A percentile compares a stretch with the other conserved stretches of the same genome.
phyloP scores from a whole-genome alignment of 2,797 vertebrate species.

The Onychomys torridus region DNA sequence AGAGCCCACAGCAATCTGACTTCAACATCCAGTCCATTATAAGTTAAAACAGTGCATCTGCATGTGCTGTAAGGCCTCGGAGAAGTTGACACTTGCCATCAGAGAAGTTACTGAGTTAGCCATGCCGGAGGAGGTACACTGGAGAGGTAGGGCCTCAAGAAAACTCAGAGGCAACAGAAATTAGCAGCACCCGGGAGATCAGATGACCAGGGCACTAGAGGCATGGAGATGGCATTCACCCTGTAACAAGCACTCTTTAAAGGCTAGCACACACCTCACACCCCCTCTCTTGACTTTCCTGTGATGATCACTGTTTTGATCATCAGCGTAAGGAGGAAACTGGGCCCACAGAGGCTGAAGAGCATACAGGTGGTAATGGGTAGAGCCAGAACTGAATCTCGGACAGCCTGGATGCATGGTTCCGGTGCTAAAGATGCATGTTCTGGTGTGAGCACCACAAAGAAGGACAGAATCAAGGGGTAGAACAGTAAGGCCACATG shows the following conservation, averaged over 20 bases:
- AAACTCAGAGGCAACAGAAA: background rate
- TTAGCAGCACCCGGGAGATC: background rate
- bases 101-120: background rate
- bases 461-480: background rate
- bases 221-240: too few relatives aligned
- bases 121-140: background rate
- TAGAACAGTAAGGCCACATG: background rate
- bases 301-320: background rate
- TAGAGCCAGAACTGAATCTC: background rate
- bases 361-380: background rate
- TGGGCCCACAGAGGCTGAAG: background rate
- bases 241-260: background rate
- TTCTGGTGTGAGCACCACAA: background rate
- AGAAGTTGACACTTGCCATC: background rate
- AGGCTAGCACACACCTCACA: background rate
- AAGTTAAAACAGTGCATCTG: background rate
- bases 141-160: background rate
- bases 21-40: background rate
- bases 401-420: background rate
- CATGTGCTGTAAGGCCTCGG: background rate
- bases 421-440: too few relatives aligned
- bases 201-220: background rate
- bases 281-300: background rate
- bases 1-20: background rate
- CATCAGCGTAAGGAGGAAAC: background rate